Evolutionary conservation across 2,888 invertebrate genomes (phyloP).

Genomic region (Epistrophe grossulariae): DNA sequence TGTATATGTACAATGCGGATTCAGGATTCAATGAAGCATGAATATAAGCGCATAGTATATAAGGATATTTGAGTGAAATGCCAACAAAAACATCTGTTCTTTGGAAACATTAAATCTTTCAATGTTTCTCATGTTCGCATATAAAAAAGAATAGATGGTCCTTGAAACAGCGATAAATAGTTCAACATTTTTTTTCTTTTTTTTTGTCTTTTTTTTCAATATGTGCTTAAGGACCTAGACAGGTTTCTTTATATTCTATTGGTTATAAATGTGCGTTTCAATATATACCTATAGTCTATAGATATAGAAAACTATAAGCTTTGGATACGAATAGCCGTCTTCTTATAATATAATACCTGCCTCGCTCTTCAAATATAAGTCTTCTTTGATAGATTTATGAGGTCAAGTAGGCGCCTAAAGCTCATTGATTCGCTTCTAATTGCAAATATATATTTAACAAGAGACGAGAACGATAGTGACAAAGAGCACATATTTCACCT

Average conservation of each 20-base stretch:
- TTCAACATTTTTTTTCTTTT: conserved; percentile 2
- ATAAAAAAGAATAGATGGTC: conserved; percentile 20
- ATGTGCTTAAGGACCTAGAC: conserved; percentile 22
- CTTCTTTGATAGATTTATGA: conserved; percentile 32
- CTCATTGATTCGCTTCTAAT: conserved; percentile 51
- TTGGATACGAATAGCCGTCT: background rate
- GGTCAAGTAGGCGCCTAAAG: conserved; percentile 39
- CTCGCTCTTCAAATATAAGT: conserved; percentile 2
- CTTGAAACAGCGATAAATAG: conserved; percentile 29
- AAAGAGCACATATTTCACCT: conserved; percentile 25
- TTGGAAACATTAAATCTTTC: background rate
- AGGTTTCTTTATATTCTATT: conserved; percentile 14
- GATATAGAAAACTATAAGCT: background rate
- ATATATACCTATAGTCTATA: background rate
- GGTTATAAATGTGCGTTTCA: conserved; percentile 28
- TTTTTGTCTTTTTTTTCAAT: background rate
- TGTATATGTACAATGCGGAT: conserved; percentile 14
- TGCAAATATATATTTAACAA: conserved; percentile 39
- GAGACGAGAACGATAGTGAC: conserved; percentile 23
- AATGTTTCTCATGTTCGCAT: conserved; percentile 13
- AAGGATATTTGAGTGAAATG: conserved; percentile 27
- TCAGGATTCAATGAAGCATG: conserved; percentile 38
- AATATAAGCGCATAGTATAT: conserved; percentile 27
- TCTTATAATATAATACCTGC: background rate
- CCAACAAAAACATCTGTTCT: conserved; percentile 24